Conservation (phyloP, 1,140 invertebrate genomes). For the Alviniconcha marisindica region DNA sequence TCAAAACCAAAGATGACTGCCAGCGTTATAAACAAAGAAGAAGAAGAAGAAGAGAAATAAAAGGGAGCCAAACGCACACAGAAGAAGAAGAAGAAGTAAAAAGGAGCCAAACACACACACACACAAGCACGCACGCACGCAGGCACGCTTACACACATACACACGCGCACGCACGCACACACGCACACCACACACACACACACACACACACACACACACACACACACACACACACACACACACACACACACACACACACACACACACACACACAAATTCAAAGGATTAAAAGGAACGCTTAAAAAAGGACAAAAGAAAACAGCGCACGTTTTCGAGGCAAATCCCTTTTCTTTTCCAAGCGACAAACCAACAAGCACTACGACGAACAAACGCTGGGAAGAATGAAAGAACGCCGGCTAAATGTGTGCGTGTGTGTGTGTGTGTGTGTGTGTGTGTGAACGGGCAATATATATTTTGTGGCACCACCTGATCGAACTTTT, state of each 20-base stretch:
- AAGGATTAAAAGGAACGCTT: no score
- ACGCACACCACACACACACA: background rate
- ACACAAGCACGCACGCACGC: conserved; percentile 32
- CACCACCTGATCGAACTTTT: no score
- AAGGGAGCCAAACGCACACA: no score
- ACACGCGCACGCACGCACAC: background rate
- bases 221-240: background rate
- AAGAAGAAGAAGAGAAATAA: background rate
- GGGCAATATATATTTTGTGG: no score
- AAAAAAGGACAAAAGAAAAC: no score
- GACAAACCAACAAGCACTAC: background rate
- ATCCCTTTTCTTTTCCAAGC: background rate
- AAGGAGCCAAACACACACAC: no score
- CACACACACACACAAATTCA: background rate
- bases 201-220: background rate
- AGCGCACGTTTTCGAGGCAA: no score
- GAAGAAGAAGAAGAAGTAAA: no score
- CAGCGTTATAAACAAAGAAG: background rate
- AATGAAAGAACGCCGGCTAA: no score
- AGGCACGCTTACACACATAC: conserved; percentile 28
- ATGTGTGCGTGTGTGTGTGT: no score
- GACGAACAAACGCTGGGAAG: no score
- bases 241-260: background rate
- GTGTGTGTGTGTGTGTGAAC: no score
- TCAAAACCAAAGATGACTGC: background rate